A percentile compares a stretch with the other conserved stretches of the same genome.
Conservation (phyloP, 92 coral and sea anemone species). For the Scolanthus callimorphus region DNA sequence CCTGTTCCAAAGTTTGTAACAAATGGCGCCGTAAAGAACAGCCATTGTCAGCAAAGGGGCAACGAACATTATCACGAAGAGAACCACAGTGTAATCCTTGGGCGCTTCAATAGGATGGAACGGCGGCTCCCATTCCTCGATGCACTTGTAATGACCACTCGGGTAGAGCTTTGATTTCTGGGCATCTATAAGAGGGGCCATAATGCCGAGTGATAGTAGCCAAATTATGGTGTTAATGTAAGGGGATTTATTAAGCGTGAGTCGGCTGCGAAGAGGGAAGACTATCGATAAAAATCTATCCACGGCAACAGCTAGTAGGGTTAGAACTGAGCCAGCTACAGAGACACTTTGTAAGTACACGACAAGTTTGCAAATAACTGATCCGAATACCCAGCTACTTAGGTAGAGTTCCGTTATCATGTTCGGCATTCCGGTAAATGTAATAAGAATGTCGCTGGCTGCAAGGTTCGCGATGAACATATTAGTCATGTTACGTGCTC, state of each 20-base stretch:
- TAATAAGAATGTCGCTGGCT: slow-evolving; percentile 47
- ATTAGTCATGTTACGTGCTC: slow-evolving; percentile 37
- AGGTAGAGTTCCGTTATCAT: slow-evolving; percentile 47
- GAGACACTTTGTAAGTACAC: slow-evolving; percentile 54
- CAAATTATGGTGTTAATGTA: slow-evolving; percentile 37
- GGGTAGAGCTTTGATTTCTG: slow-evolving; percentile 22
- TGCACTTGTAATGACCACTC: slow-evolving; percentile 20
- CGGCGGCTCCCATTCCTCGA: slow-evolving; percentile 51
- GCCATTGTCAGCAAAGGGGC: slow-evolving; percentile 46
- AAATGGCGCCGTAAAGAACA: slow-evolving; percentile 37
- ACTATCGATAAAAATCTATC: slow-evolving; percentile 55
- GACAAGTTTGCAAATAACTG: slow-evolving; percentile 36
- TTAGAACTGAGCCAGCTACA: slow-evolving; percentile 55
- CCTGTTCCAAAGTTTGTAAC: slow-evolving; percentile 46
- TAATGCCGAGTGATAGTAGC: slow-evolving; percentile 30
- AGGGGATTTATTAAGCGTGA: slow-evolving; percentile 33
- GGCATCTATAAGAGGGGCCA: slow-evolving; percentile 51
- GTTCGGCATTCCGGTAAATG: slow-evolving; percentile 46
- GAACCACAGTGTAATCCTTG: slow-evolving; percentile 38
- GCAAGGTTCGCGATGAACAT: slow-evolving; percentile 59
- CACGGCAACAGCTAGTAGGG: slow-evolving; percentile 46
- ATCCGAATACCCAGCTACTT: slow-evolving; percentile 48
- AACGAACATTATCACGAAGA: slow-evolving; percentile 49
- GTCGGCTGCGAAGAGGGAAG: slow-evolving; percentile 44
- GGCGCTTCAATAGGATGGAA: slow-evolving; percentile 36